Evolutionary conservation across 1,140 invertebrate genomes (phyloP), one percentile per base, ranked within the genome.

Genomic region (Tetragonula clypearis): DNA sequence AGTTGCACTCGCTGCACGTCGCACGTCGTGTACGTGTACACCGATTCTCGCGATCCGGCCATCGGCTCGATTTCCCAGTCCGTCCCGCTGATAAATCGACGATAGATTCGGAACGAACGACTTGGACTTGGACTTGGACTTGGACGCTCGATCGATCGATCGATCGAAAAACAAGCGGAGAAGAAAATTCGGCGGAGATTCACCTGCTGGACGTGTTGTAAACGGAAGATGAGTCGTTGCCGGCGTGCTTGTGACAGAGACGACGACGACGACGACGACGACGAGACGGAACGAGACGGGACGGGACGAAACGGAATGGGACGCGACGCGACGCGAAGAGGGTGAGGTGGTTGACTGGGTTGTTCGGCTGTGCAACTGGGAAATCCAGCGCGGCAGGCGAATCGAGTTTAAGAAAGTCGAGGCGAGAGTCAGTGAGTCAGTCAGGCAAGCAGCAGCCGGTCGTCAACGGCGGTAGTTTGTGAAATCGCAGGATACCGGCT

Each of bases 401-500:
- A 89, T 88, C 85, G 84, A 86, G 84, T 91, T 87, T 82, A 85
- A 88, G 88, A 90, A 91, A 90, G 84, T 79, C 21, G 72, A 75
- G 74, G 14, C 56, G 69, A 81, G 81, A 81, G 81, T 74, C 75
- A 86, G 85, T 69, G 62, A 73, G 74, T 21, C 35, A 84, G 73
- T 41, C 55, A 76, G 49, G 30, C 69, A 89, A 74, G 60, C 78
- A 80, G 85, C 79, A 87, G 84, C 76, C 82, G 56, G 82, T 60
- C 66, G 86, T 72, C 83, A 86, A 83, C 84, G 88, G 85, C 86
- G 88, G 83, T 85, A 89, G 89, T 89, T 91, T 78, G 90, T 88
- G 88, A 91, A 92, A 93, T 93, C 90, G 91, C 87, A 89, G 87
- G 87, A 90, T 92, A 89, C 79, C 85, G 80, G 65, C 76, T 87